phyloP scores from a whole-genome alignment of 2,797 vertebrate genomes.

The Paramormyrops hopkinsi region DNA sequence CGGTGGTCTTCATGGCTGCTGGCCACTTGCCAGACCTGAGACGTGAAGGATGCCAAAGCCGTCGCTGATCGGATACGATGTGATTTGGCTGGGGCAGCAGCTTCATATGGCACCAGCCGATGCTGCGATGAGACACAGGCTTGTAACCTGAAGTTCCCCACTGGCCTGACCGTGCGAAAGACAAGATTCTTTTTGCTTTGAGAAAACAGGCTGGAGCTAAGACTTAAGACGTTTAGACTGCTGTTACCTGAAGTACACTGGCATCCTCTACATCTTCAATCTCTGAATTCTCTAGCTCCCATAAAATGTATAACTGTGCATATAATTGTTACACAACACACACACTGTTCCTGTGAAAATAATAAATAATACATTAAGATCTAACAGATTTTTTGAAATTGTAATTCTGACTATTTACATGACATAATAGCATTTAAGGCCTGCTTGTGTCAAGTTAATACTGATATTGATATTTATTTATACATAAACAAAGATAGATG shows the following conservation, averaged over 20 bases:
- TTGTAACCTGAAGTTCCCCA: neutral
- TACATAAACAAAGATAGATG: neutral
- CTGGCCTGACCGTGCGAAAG: neutral
- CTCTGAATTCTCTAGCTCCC: neutral
- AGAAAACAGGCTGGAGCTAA: neutral
- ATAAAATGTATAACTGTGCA: neutral
- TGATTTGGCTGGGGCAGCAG: neutral
- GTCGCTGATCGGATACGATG: neutral
- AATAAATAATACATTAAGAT: neutral
- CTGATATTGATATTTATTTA: slow-evolving; percentile 18
- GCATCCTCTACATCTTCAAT: neutral
- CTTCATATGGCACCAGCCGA: neutral
- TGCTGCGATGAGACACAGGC: neutral
- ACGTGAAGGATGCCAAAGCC: neutral
- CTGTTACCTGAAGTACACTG: neutral
- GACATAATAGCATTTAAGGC: neutral
- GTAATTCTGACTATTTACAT: neutral
- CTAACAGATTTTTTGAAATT: neutral
- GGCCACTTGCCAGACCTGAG: neutral
- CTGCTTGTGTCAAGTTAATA: neutral
- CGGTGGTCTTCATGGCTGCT: neutral
- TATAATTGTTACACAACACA: neutral
- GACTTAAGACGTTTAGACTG: neutral
- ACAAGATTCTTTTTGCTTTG: neutral
- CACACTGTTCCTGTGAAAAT: neutral